Base-by-base conservation (phyloP, 1,140 invertebrate genomes). In the Calliphora vicina region DNA sequence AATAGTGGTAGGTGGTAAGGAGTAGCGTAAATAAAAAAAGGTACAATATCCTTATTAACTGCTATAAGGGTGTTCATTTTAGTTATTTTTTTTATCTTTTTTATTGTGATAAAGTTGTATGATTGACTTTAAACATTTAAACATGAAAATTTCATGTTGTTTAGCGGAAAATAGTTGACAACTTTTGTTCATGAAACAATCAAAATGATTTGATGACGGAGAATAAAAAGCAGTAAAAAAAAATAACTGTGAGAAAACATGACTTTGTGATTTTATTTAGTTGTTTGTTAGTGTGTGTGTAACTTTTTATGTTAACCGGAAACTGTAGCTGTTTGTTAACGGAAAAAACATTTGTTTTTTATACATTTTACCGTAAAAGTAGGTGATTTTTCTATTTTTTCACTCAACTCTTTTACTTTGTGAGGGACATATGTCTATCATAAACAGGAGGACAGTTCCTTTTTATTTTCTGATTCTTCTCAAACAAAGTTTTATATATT, bases 91-190 rank as follows among this genome's bases (percentile, higher is more conserved):
- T 67, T 20, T 57, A 9, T 23, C 9, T 0, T 23, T 61, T 61
- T 61, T 67, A 23, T 43, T 1, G 2, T 78, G 35, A 45, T 43
- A 20, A 45, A 43, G 35, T 43, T 78, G 35, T 78, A 43, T 78
- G 74, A 78, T 78, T 78, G 74, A 78, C 74, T 78, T 43, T 20
- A 78, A 78, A 23, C 35, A 78, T 78, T 78, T 67, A 61, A 61
- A 67, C 67, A 82, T 43, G 67, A 72, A 57, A 82, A 72, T 82
- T 72, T 61, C 12, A 82, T 72, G 81, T 61, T 67, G 35, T 72
- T 82, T 43, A 73, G 81, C 81, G 81, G 81, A 82, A 82, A 73
- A 82, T 71, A 82, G 81, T 82, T 82, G 81, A 82, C 81, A 82
- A 35, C 13, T 57, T 73, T 43, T 71, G 27, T 67, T 81, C 27